Evolutionary conservation across 1,140 invertebrate genomes (phyloP).

Genomic region (Tribolium madens): DNA sequence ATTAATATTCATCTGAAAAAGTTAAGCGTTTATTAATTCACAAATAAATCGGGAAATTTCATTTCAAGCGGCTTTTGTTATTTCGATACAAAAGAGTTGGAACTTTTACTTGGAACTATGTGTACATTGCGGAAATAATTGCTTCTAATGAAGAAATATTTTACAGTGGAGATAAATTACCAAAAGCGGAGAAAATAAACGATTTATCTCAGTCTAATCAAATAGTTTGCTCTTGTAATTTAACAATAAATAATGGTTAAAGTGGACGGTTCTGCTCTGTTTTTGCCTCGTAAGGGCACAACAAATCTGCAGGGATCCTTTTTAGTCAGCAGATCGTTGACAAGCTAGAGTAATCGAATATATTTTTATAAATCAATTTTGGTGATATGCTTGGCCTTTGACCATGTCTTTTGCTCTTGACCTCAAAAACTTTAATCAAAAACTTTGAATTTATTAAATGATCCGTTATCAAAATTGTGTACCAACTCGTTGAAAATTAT

Average conservation of each 20-base stretch:
- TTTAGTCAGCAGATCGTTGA: no score
- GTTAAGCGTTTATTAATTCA: conserved; percentile 8
- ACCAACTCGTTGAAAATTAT: not conserved
- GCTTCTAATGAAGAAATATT: not conserved
- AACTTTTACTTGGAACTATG: no score
- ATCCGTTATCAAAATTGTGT: no score
- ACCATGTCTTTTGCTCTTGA: no score
- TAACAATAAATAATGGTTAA: conserved; percentile 6
- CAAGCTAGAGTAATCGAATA: no score
- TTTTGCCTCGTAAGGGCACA: not conserved
- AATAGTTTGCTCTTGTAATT: conserved; percentile 2
- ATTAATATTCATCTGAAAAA: conserved; percentile 38
- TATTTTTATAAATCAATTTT: no score
- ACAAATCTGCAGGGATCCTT: no score
- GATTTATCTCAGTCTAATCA: conserved; percentile 31
- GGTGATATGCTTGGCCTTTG: no score
- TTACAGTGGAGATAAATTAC: not conserved
- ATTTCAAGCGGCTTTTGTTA: not conserved
- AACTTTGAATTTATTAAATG: no score
- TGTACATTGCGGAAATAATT: no score
- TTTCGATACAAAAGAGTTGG: no score
- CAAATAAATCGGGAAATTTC: conserved; percentile 2
- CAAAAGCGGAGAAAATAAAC: not conserved
- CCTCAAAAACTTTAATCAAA: no score
- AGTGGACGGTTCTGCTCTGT: not conserved